A percentile compares a stretch with the other conserved stretches of the same genome.
phyloP scores from a whole-genome alignment of 2,888 invertebrate genomes.

The Meteorus colon region DNA sequence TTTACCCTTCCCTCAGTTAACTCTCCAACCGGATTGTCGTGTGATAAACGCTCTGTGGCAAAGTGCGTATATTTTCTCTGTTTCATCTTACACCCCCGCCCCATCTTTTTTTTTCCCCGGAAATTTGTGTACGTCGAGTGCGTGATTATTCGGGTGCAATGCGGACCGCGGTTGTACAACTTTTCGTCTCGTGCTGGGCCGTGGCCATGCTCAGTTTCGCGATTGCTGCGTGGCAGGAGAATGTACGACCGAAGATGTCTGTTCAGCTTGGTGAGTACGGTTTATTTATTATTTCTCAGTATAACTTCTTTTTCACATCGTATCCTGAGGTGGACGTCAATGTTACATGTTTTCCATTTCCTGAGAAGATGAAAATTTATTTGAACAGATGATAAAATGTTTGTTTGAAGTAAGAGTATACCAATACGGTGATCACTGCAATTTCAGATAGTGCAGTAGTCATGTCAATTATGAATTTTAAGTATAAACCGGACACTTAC shows the following conservation, averaged over 20 bases:
- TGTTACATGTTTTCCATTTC: too few relatives aligned
- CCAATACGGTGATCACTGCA: too few relatives aligned
- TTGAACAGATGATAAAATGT: too few relatives aligned
- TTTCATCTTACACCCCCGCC: neutral
- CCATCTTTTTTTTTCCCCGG: neutral
- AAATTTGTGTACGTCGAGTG: constrained; percentile 25
- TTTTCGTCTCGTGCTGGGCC: constrained; percentile 75
- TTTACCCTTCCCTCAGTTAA: too few relatives aligned
- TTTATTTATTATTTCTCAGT: neutral
- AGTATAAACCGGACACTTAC: too few relatives aligned
- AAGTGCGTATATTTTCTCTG: constrained; percentile 24
- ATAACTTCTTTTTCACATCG: constrained; percentile 4
- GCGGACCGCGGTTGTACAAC: constrained; percentile 50
- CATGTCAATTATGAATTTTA: too few relatives aligned
- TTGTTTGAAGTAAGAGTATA: too few relatives aligned
- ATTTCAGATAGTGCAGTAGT: too few relatives aligned
- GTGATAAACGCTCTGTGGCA: neutral
- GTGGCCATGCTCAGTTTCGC: constrained; percentile 68
- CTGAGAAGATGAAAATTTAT: too few relatives aligned
- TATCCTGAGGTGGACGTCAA: neutral
- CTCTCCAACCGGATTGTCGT: too few relatives aligned
- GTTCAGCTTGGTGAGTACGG: constrained; percentile 89
- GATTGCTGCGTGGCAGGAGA: constrained; percentile 89
- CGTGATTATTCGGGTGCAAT: constrained; percentile 42
- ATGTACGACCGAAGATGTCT: constrained; percentile 93